phyloP scores from a whole-genome alignment of 1,140 invertebrate genomes.

The Bombus turneri region DNA sequence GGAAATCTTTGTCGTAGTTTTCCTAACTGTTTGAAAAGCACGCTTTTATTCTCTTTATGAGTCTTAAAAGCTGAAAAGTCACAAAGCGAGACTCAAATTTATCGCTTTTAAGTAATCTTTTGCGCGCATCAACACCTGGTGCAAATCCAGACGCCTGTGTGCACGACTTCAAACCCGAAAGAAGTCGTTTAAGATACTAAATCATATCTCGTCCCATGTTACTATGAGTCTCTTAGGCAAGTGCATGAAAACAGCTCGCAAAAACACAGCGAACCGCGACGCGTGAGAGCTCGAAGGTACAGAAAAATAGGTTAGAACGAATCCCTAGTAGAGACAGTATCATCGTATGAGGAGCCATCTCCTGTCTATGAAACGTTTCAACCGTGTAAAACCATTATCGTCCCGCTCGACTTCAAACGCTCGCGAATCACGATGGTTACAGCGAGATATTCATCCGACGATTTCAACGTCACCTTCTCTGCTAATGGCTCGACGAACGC shows the following conservation, averaged over 20 bases:
- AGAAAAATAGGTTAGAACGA: conserved; percentile 29
- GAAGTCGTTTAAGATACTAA: background rate
- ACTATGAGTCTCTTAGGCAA: background rate
- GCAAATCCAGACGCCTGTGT: background rate
- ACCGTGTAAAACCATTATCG: conserved; percentile 38
- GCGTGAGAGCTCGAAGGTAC: background rate
- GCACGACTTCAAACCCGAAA: background rate
- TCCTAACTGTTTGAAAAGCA: background rate
- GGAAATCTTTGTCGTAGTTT: background rate
- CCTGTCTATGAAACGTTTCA: background rate
- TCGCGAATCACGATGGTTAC: conserved; percentile 36
- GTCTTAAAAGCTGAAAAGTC: background rate
- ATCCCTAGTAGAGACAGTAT: background rate
- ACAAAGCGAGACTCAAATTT: background rate
- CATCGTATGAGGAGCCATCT: background rate
- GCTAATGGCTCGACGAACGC: conserved; percentile 57
- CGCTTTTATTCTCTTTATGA: background rate
- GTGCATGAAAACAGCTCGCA: background rate
- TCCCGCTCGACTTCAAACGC: conserved; percentile 33
- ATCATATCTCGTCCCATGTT: background rate
- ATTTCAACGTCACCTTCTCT: background rate
- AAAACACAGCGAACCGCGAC: conserved; percentile 21
- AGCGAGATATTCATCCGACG: background rate
- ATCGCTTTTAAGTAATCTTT: background rate
- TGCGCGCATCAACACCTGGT: too few relatives aligned